phyloP scores from a whole-genome alignment of 2,797 vertebrate species.

The Sebastiscus tertius region DNA sequence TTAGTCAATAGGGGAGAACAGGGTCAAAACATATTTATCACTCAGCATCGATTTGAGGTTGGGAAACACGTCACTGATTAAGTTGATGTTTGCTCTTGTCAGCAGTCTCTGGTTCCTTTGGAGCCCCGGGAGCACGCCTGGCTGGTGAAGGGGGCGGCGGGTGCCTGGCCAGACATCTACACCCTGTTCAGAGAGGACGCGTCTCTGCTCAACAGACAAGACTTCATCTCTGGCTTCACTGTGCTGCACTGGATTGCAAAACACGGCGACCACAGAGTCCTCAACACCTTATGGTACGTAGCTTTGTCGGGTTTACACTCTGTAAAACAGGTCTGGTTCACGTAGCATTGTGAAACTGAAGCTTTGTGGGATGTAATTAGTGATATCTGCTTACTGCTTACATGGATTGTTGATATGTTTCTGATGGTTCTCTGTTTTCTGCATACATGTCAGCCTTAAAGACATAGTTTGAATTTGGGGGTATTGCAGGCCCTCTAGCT shows the following conservation, averaged over 20 bases:
- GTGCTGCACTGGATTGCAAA: slow-evolving; percentile 96
- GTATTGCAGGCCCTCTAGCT: background rate
- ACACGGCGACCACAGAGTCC: slow-evolving; percentile 87
- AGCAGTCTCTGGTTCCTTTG: slow-evolving; percentile 81
- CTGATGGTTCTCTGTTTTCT: background rate
- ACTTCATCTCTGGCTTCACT: slow-evolving; percentile 94
- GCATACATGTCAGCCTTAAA: background rate
- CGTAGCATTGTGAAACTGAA: background rate
- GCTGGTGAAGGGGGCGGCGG: slow-evolving; percentile 89
- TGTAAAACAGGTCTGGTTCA: background rate
- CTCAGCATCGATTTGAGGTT: background rate
- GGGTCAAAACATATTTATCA: background rate
- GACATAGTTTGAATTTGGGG: background rate
- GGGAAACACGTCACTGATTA: too few relatives aligned
- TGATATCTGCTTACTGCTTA: background rate
- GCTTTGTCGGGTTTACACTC: too few relatives aligned
- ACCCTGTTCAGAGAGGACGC: slow-evolving; percentile 88
- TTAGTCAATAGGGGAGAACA: too few relatives aligned
- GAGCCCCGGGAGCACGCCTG: slow-evolving; percentile 89
- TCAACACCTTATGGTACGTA: slow-evolving; percentile 85
- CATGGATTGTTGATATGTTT: background rate
- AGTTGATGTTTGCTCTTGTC: background rate
- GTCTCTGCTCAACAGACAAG: slow-evolving; percentile 84
- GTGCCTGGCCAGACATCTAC: slow-evolving; percentile 86
- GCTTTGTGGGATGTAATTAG: background rate